These are phyloP conservation scores for Agrotis exclamationis DNA, from an alignment of 2,888 invertebrate genomes.

Conservation along the genomic window DNA sequence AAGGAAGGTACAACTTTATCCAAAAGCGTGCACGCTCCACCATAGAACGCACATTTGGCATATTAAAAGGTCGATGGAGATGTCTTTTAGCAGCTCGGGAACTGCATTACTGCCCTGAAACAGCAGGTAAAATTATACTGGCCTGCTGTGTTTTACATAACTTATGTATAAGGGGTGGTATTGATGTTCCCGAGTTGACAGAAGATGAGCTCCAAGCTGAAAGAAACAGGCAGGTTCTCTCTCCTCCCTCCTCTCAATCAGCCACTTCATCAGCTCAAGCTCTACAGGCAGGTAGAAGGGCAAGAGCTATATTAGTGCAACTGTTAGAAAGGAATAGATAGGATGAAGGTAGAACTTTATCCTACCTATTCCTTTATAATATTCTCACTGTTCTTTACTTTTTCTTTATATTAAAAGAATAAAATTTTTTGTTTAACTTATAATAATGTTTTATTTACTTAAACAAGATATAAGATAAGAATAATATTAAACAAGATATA, in stretches of 20 bases:
- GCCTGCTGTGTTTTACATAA: slow-evolving; percentile 5
- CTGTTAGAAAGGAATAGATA: slow-evolving; percentile 5
- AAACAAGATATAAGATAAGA: too few species aligned
- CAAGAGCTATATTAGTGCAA: slow-evolving; percentile 3
- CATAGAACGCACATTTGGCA: slow-evolving; percentile 8
- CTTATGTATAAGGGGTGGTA: not conserved
- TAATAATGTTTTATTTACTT: too few species aligned
- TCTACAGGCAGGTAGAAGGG: slow-evolving; percentile 5
- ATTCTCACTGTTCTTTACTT: too few species aligned
- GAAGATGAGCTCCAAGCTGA: not conserved
- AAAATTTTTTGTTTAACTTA: too few species aligned
- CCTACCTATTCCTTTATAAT: too few species aligned
- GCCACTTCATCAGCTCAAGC: not conserved
- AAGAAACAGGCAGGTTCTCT: not conserved
- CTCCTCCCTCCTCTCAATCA: not conserved
- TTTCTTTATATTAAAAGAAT: too few species aligned
- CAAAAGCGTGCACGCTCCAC: slow-evolving; percentile 13
- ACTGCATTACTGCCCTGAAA: slow-evolving; percentile 16
- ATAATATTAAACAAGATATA: too few species aligned
- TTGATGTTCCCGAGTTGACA: not conserved
- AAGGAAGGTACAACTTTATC: not conserved
- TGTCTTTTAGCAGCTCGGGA: slow-evolving; percentile 4
- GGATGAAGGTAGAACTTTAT: not conserved
- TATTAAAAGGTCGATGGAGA: not conserved
- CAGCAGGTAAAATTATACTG: slow-evolving; percentile 14